Evolutionary conservation across 2,888 invertebrate species (phyloP).

Genomic region (Microdon myrmicae): DNA sequence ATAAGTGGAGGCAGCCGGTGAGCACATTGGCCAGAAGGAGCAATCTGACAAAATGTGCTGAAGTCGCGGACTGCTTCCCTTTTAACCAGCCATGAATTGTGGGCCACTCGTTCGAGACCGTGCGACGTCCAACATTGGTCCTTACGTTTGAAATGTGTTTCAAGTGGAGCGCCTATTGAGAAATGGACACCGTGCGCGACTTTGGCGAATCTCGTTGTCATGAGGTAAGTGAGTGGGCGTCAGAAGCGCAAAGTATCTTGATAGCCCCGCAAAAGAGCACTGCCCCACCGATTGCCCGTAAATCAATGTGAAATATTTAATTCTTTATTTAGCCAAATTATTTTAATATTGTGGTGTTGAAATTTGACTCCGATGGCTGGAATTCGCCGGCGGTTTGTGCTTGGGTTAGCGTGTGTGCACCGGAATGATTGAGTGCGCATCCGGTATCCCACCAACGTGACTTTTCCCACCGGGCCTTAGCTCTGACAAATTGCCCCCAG

Average conservation of each 20-base stretch:
- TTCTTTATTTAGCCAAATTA: slow-evolving; percentile 53
- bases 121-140: slow-evolving; percentile 19
- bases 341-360: slow-evolving; percentile 52
- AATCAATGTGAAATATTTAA: slow-evolving; percentile 52
- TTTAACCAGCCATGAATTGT: slow-evolving; percentile 2
- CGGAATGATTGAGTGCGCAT: slow-evolving; percentile 13
- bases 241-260: slow-evolving; percentile 52
- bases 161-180: slow-evolving; percentile 24
- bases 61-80: background rate
- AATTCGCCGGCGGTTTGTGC: slow-evolving; percentile 19
- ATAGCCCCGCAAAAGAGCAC: slow-evolving; percentile 41
- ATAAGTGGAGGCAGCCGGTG: slow-evolving; percentile 42
- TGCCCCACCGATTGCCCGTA: slow-evolving; percentile 20
- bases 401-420: background rate
- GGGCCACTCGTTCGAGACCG: too few relatives aligned
- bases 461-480: slow-evolving; percentile 37
- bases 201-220: slow-evolving; percentile 25
- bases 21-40: slow-evolving; percentile 45
- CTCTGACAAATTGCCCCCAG: slow-evolving; percentile 42
- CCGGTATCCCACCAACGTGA: slow-evolving; percentile 16
- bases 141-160: slow-evolving; percentile 36
- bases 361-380: slow-evolving; percentile 45
- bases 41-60: slow-evolving; percentile 43
- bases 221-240: slow-evolving; percentile 47
- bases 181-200: slow-evolving; percentile 24